Conservation (phyloP, 53 echinoderm and acorn worm species). For the Holothuria scabra region DNA sequence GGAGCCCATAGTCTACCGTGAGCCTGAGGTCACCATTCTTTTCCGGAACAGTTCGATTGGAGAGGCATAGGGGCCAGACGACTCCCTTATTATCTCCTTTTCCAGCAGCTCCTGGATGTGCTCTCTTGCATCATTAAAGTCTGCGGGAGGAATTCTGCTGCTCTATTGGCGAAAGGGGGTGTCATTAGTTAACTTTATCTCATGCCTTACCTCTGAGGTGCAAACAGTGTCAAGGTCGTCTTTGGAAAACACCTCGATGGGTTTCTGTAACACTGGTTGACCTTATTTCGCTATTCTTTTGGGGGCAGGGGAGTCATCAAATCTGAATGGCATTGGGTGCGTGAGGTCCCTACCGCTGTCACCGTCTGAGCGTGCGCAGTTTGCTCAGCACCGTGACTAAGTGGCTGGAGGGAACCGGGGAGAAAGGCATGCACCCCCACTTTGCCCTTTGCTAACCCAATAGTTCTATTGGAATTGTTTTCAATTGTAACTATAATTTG, state of each 20-base stretch:
- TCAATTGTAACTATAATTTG: background rate
- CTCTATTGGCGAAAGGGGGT: constrained; percentile 61
- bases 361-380: background rate
- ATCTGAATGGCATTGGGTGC: background rate
- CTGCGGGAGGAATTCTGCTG: constrained; percentile 52
- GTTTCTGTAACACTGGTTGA: background rate
- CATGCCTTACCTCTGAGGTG: constrained; percentile 53
- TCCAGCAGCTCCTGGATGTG: constrained; percentile 59
- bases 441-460: no score
- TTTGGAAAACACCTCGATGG: constrained; percentile 45
- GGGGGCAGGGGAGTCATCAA: constrained; percentile 54
- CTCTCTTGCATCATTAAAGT: constrained; percentile 59
- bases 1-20: constrained; percentile 60
- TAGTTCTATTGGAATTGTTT: no score
- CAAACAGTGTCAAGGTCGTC: constrained; percentile 61
- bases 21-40: constrained; percentile 64
- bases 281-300: constrained; percentile 1
- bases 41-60: constrained; percentile 67
- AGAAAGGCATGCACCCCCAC: no score
- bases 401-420: no score
- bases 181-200: constrained; percentile 52
- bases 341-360: background rate
- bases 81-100: constrained; percentile 65
- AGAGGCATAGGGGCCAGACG: constrained; percentile 58
- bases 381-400: background rate